A percentile compares a stretch with the other conserved stretches of the same genome.
Conservation (phyloP, 2,888 invertebrate species). For the Rhamnusium bicolor region DNA sequence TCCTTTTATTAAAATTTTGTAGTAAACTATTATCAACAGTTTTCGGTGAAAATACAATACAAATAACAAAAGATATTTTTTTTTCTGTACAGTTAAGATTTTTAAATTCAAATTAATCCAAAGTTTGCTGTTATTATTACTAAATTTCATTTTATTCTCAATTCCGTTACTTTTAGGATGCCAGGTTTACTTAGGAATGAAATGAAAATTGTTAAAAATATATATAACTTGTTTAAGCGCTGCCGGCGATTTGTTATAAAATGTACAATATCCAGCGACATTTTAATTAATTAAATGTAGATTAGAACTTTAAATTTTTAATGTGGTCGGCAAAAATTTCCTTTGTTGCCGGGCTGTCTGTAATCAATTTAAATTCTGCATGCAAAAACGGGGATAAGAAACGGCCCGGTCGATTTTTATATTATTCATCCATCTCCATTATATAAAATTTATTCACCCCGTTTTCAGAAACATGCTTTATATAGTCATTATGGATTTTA, state of each 20-base stretch:
- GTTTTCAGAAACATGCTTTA: conserved; percentile 51
- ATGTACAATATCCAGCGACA: conserved; percentile 12
- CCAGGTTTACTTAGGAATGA: background rate
- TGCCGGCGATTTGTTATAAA: background rate
- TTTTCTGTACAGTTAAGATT: too few species aligned
- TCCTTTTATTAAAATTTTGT: too few species aligned
- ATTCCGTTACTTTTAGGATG: background rate
- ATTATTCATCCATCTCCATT: conserved; percentile 58
- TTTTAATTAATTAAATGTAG: conserved; percentile 46
- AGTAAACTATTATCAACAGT: too few species aligned
- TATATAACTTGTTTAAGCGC: background rate
- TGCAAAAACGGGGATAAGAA: conserved; percentile 22
- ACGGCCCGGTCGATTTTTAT: conserved; percentile 45
- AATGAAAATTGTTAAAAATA: background rate
- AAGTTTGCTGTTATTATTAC: background rate
- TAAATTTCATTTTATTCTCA: background rate
- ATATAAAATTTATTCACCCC: conserved; percentile 57
- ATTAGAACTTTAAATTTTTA: conserved; percentile 45
- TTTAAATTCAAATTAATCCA: too few species aligned
- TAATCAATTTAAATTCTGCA: conserved; percentile 34
- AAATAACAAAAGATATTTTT: too few species aligned
- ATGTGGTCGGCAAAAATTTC: conserved; percentile 28
- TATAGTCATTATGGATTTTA: conserved; percentile 54
- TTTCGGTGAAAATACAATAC: too few species aligned
- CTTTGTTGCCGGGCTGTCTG: conserved; percentile 36